These are phyloP conservation scores for Spinus pinus DNA, from an alignment of 2,797 vertebrate genomes.

Conservation along the genomic window DNA sequence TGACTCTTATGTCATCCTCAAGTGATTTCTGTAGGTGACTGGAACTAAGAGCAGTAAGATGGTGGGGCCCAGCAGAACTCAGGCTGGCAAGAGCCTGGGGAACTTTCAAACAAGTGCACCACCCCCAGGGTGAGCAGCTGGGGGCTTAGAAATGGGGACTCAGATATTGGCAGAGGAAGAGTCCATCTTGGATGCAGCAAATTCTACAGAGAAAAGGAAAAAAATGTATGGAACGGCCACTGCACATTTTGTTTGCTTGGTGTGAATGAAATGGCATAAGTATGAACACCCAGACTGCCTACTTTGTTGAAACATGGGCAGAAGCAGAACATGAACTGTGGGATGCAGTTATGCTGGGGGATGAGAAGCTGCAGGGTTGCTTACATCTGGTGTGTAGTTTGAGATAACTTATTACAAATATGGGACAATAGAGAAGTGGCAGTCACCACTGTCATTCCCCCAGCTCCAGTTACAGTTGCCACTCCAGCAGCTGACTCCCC, in stretches of 20 bases:
- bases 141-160: background rate
- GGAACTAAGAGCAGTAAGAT: background rate
- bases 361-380: background rate
- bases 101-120: background rate
- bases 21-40: background rate
- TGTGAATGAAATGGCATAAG: background rate
- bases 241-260: background rate
- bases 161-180: background rate
- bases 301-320: background rate
- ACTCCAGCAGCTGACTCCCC: background rate
- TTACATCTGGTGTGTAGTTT: background rate
- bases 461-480: background rate
- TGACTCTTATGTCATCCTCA: background rate
- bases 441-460: background rate
- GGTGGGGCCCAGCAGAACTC: background rate
- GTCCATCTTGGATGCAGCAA: background rate
- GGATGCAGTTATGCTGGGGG: accelerated
- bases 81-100: background rate
- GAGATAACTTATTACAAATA: background rate
- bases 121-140: background rate
- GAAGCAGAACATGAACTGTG: background rate
- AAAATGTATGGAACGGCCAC: accelerated
- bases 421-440: background rate
- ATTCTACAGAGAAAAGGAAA: background rate
- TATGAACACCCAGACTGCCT: background rate